These are phyloP conservation scores for Myiagra hebetior DNA, from an alignment of 2,113 vertebrate species.

Conservation along the genomic window DNA sequence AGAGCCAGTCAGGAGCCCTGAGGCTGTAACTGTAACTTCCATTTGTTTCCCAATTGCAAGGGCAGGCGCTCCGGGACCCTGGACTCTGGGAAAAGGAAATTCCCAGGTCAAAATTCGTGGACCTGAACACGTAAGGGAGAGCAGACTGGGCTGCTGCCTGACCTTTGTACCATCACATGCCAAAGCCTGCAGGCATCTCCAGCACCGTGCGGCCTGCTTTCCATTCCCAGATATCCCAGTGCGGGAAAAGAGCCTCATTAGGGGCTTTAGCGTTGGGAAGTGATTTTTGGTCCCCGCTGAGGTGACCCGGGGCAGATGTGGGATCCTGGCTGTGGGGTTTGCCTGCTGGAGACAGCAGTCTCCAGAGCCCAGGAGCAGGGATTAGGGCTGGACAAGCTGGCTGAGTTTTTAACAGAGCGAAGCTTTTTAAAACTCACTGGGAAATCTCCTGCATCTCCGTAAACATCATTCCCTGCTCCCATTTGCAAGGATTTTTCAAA, in stretches of 20 bases:
- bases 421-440: neutral
- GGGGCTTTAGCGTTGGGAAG: neutral
- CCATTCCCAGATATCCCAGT: neutral
- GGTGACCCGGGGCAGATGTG: neutral
- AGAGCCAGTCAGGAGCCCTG: neutral
- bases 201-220: rapidly evolving
- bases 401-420: neutral
- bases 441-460: neutral
- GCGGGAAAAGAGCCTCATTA: rapidly evolving
- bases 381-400: neutral
- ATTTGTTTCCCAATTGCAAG: neutral
- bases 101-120: neutral
- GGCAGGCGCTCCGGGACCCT: rapidly evolving
- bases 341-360: neutral
- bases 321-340: neutral
- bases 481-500: conserved; percentile 7
- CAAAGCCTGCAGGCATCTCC: neutral
- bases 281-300: neutral
- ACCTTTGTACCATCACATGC: neutral
- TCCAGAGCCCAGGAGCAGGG: neutral
- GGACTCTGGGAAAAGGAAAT: neutral
- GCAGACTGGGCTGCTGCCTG: neutral
- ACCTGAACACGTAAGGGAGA: rapidly evolving
- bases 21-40: neutral
- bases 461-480: neutral